phyloP scores from a whole-genome alignment of 1,140 invertebrate species.

The Drosophila gunungcola region DNA sequence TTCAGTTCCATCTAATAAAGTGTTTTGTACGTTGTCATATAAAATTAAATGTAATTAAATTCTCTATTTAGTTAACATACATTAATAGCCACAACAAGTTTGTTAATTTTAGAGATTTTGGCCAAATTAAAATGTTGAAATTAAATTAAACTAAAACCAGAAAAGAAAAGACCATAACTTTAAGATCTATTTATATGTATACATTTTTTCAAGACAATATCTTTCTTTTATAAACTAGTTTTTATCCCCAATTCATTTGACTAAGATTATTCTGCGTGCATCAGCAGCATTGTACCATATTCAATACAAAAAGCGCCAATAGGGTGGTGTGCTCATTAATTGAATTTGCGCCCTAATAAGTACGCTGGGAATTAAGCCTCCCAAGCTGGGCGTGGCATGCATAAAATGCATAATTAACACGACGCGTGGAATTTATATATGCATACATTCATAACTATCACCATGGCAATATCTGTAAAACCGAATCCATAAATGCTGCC shows the following conservation, averaged over 20 bases:
- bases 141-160: too few relatives aligned
- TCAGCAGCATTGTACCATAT: constrained; percentile 5
- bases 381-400: constrained; percentile 16
- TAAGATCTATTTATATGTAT: too few relatives aligned
- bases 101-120: too few relatives aligned
- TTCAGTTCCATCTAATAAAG: too few relatives aligned
- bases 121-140: too few relatives aligned
- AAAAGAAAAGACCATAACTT: too few relatives aligned
- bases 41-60: too few relatives aligned
- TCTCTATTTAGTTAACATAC: too few relatives aligned
- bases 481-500: neutral
- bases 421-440: constrained; percentile 8
- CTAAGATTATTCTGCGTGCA: neutral
- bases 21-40: too few relatives aligned
- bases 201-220: too few relatives aligned
- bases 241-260: neutral
- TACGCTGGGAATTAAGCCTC: constrained; percentile 26
- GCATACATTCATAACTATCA: constrained; percentile 1
- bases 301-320: constrained; percentile 23
- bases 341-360: constrained; percentile 74
- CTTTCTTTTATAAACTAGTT: neutral
- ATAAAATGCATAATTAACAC: constrained; percentile 39
- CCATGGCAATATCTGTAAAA: constrained; percentile 16
- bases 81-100: too few relatives aligned
- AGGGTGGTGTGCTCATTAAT: constrained; percentile 61